Percentiles rank a stretch among this genome's conserved stretches.
phyloP scores from a whole-genome alignment of 92 coral and sea anemone genomes.

The Palythoa grandiflora region DNA sequence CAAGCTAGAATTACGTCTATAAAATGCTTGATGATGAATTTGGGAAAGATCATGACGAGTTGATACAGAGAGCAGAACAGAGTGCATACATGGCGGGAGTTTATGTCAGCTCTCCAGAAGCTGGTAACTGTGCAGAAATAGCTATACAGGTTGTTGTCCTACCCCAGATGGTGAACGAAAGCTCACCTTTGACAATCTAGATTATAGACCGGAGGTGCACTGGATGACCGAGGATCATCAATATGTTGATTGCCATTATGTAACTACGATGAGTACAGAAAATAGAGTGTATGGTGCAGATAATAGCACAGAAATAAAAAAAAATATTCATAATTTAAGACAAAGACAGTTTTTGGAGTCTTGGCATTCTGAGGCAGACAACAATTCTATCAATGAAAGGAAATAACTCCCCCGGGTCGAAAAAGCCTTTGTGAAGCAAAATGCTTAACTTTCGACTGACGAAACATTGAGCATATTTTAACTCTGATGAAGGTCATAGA shows the following conservation, averaged over 20 bases:
- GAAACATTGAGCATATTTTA: too few species aligned
- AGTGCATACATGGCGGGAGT: constrained; percentile 56
- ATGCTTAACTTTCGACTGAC: too few species aligned
- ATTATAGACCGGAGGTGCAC: constrained; percentile 61
- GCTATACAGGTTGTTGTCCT: background rate
- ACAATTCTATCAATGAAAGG: too few species aligned
- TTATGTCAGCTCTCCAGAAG: background rate
- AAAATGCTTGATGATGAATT: constrained; percentile 81
- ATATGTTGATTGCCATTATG: constrained; percentile 14
- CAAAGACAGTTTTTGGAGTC: too few species aligned
- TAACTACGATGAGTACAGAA: constrained; percentile 13
- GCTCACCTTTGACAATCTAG: constrained; percentile 65
- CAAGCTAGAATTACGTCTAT: constrained; percentile 70
- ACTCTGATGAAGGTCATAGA: too few species aligned
- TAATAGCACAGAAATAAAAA: background rate
- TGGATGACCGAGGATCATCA: constrained; percentile 28
- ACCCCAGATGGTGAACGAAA: constrained; percentile 59
- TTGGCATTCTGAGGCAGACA: too few species aligned
- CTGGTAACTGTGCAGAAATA: background rate
- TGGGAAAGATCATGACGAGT: constrained; percentile 61
- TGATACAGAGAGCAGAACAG: constrained; percentile 61
- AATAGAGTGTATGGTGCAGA: background rate
- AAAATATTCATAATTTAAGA: too few species aligned
- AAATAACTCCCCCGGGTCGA: too few species aligned
- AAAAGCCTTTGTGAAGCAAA: too few species aligned